Evolutionary conservation across 1,140 invertebrate species (phyloP), one percentile per base, ranked within the genome.

Genomic region (Bradysia coprophila): DNA sequence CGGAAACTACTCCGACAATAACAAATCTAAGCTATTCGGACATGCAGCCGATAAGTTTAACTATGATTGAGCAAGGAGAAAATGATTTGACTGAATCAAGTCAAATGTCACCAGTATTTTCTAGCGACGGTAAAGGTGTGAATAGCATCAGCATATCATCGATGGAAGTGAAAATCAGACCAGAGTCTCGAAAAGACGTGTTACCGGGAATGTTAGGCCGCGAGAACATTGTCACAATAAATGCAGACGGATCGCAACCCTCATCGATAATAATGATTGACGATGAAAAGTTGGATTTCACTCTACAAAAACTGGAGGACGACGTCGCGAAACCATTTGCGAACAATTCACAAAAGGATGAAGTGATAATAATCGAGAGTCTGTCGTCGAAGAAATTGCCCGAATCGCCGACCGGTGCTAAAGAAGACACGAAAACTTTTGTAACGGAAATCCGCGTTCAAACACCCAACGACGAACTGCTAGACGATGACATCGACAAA

Each of bases 161-260:
- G 9, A 23, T 28, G 21, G 42, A 43, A 20, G 21, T 37, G 2
- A 24, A 38, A 16, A 20, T 22, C 13, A 8, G 9, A 24, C 13
- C 21, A 15, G 20, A 43, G 16, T 28, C 4, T 15, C 24, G 38
- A 28, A 23, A 43, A 24, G 13, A 37, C 19, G 21, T 11, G 9
- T 21, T 6, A n/a, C 16, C 18, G 28, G n/a, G 10, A 13, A 19
- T 31, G 23, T 20, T 33, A 13, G 32, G 16, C n/a, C 37, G 59
- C 19, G 55, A 51, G 16, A 64, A 57, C 39, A 51, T 64, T 31
- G 61, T 59, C 4, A 43, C 62, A 10, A 64, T 64, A 59, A 57
- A 59, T 6, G 59, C 64, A 45, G 62, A 40, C 8, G 46, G 48
- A 16, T 50, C 48, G 38, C 50, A 52, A 41, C 50, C 50, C 19